A percentile compares a stretch with the other conserved stretches of the same genome.
Conservation (phyloP, 2,797 vertebrate genomes). For the Staurois parvus region DNA sequence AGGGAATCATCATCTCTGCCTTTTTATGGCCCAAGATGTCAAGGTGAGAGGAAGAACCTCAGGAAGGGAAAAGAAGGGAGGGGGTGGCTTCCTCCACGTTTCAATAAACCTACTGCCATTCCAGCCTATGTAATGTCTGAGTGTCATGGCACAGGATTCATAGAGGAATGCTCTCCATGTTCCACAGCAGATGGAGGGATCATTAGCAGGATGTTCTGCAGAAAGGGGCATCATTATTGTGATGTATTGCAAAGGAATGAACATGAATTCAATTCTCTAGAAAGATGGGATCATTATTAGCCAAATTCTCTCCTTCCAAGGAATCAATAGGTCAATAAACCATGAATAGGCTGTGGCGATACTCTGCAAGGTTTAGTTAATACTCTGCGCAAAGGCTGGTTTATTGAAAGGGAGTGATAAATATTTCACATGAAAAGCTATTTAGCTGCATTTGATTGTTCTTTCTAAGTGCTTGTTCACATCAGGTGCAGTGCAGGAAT, state of each 20-base stretch:
- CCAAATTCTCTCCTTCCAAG: conserved; percentile 14
- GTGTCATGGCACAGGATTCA: not conserved
- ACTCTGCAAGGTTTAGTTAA: not conserved
- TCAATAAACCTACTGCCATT: conserved; percentile 37
- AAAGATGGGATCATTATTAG: conserved; percentile 40
- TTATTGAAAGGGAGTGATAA: no score
- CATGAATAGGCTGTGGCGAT: conserved; percentile 1
- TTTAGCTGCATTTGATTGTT: no score
- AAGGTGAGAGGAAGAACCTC: conserved; percentile 50
- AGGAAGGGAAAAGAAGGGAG: not conserved
- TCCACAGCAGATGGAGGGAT: not conserved
- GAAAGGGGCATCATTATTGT: not conserved
- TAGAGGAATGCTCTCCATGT: conserved; percentile 13
- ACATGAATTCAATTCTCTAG: not conserved
- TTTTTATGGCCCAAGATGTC: conserved; percentile 57
- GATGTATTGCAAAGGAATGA: conserved; percentile 2
- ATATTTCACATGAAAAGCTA: no score
- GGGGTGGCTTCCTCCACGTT: not conserved
- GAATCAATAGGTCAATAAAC: conserved; percentile 14
- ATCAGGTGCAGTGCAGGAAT: no score
- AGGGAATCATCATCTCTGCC: conserved; percentile 35
- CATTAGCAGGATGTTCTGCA: conserved; percentile 30
- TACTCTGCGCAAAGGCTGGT: not conserved
- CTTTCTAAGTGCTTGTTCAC: no score
- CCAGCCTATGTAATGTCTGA: conserved; percentile 25